phyloP scores from a whole-genome alignment of 2,797 vertebrate genomes.

The Myotis planiceps region DNA sequence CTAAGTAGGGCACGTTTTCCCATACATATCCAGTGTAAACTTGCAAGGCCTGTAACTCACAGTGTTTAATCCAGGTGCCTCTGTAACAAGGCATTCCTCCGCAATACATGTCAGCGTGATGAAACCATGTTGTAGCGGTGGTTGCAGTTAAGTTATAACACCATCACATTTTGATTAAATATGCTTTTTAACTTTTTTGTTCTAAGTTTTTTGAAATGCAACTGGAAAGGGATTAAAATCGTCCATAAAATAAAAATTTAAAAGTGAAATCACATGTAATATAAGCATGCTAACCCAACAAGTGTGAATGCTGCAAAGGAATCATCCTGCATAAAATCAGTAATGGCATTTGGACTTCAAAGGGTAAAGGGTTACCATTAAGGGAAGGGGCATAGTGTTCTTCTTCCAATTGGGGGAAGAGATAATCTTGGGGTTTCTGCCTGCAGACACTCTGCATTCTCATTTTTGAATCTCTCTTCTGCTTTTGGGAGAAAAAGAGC shows the following conservation, averaged over 20 bases:
- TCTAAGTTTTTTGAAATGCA: background rate
- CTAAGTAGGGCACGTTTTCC: background rate
- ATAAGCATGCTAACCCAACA: background rate
- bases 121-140: background rate
- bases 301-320: constrained; percentile 4
- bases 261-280: background rate
- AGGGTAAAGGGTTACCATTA: background rate
- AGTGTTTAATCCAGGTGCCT: background rate
- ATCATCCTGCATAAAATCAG: background rate
- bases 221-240: background rate
- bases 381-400: background rate
- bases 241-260: background rate
- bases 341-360: constrained; percentile 23
- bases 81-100: background rate
- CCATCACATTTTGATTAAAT: constrained; percentile 16
- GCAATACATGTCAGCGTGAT: background rate
- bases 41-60: background rate
- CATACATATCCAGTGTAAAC: background rate
- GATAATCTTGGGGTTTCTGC: background rate
- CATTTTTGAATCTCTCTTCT: background rate
- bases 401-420: background rate
- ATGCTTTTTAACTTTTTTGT: background rate
- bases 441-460: constrained; percentile 4
- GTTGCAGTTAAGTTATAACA: constrained; percentile 3
- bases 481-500: background rate